A percentile compares a stretch with the other conserved stretches of the same genome.
These are phyloP conservation scores for Eciton burchellii DNA, from an alignment of 1,140 invertebrate species.

Conservation along the genomic window DNA sequence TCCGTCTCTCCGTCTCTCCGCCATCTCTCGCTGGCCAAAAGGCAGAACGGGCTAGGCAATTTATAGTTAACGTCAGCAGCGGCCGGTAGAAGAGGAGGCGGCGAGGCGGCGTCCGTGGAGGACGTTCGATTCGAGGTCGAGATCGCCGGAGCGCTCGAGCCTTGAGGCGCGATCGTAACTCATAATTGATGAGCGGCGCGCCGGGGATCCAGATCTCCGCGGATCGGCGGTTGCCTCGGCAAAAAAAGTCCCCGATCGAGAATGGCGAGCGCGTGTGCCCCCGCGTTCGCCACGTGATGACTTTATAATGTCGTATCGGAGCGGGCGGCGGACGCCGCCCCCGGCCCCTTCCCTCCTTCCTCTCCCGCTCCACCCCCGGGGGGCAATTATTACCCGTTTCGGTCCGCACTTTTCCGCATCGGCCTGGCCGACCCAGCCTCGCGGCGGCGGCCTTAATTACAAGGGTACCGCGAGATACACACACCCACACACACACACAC, in stretches of 20 bases:
- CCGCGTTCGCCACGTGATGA: constrained; percentile 51
- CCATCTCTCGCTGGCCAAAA: constrained; percentile 41
- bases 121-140: constrained; percentile 60
- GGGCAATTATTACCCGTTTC: constrained; percentile 59
- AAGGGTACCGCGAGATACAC: constrained; percentile 40
- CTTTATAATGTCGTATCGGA: constrained; percentile 61
- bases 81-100: background rate
- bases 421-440: constrained; percentile 39
- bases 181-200: constrained; percentile 63
- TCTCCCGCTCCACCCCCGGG: too few species aligned
- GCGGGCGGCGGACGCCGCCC: background rate
- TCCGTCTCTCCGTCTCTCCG: too few species aligned
- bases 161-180: constrained; percentile 64
- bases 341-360: background rate
- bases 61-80: constrained; percentile 53
- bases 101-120: constrained; percentile 26
- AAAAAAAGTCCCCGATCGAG: constrained; percentile 41
- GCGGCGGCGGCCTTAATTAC: constrained; percentile 55
- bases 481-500: too few species aligned
- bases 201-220: constrained; percentile 59
- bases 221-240: constrained; percentile 41
- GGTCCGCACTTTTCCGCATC: constrained; percentile 59
- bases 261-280: constrained; percentile 47
- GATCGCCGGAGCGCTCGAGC: constrained; percentile 50
- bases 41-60: constrained; percentile 51